Percentiles rank a stretch among this genome's conserved stretches.
Evolutionary conservation across 1,140 invertebrate species (phyloP).

Genomic region (Leguminivora glycinivorella): DNA sequence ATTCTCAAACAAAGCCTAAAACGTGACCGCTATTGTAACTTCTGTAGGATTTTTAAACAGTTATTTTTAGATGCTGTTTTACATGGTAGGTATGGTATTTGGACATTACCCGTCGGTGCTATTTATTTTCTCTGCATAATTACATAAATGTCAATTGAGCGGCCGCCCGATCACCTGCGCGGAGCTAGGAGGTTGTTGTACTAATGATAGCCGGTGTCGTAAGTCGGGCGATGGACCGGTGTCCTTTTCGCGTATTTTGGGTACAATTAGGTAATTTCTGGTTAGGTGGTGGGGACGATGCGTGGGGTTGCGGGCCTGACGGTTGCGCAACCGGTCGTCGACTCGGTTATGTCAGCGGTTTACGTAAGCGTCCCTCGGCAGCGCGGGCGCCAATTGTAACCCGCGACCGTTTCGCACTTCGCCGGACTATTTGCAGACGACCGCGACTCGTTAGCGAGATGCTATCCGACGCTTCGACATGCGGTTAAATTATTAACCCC

Average conservation of each 20-base stretch:
- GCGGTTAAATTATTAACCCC: neutral
- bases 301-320: constrained; percentile 71
- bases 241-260: constrained; percentile 75
- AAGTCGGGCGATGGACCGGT: constrained; percentile 64
- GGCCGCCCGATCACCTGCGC: constrained; percentile 34
- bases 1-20: neutral
- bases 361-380: constrained; percentile 74
- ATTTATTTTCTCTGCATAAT: constrained; percentile 29
- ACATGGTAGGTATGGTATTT: constrained; percentile 38
- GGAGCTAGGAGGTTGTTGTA: constrained; percentile 69
- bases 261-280: constrained; percentile 73
- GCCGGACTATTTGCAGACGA: constrained; percentile 66
- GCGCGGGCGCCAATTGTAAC: constrained; percentile 67
- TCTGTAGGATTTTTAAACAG: neutral
- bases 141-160: constrained; percentile 52
- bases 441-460: constrained; percentile 55
- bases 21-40: neutral
- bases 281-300: constrained; percentile 56
- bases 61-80: constrained; percentile 23
- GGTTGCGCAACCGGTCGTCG: constrained; percentile 76
- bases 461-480: constrained; percentile 33
- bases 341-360: constrained; percentile 76
- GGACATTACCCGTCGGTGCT: neutral
- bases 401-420: constrained; percentile 70
- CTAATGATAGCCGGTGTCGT: constrained; percentile 67